These are phyloP conservation scores for Furnarius figulus DNA, from an alignment of 2,113 vertebrate genomes.

Conservation along the genomic window DNA sequence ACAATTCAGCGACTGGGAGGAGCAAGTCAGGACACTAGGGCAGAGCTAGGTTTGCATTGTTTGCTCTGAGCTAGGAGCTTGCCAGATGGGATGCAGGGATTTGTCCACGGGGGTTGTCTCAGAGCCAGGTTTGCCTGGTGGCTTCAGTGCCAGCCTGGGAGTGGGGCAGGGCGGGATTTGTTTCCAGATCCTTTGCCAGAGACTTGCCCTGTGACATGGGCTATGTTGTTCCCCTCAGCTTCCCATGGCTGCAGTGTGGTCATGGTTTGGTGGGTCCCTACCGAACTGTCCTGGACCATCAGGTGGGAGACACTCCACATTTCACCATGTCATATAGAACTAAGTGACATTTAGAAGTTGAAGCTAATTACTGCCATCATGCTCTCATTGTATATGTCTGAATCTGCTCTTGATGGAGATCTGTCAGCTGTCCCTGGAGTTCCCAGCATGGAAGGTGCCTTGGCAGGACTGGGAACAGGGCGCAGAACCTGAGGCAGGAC, in stretches of 20 bases:
- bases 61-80: not conserved
- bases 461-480: not conserved
- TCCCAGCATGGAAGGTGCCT: not conserved
- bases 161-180: not conserved
- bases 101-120: not conserved
- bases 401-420: fast-evolving
- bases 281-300: not conserved
- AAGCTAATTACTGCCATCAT: not conserved
- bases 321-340: not conserved
- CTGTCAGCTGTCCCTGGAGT: not conserved
- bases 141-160: not conserved
- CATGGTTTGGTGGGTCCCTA: not conserved
- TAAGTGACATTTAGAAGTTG: not conserved
- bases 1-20: not conserved
- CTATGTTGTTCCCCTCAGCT: fast-evolving
- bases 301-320: not conserved
- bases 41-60: not conserved
- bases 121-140: not conserved
- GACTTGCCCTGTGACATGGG: not conserved
- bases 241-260: not conserved
- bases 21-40: not conserved
- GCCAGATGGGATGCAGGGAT: not conserved
- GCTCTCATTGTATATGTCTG: not conserved
- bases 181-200: not conserved
- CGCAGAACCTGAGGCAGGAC: not conserved